Base-by-base conservation (phyloP, 2,888 invertebrate species). In the Patella pellucida region DNA sequence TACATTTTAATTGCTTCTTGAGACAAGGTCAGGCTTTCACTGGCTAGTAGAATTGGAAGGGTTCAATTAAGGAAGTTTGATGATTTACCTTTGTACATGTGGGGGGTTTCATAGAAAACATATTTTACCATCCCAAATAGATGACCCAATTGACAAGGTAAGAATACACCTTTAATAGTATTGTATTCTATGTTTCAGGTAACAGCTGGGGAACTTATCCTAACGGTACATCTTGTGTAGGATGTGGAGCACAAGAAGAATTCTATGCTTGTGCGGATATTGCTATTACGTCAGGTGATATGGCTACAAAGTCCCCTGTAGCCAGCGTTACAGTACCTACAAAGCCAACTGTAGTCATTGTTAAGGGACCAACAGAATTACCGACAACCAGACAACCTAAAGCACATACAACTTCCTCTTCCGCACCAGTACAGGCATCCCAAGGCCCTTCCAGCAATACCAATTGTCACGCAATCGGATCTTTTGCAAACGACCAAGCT, bases 241-340 rank as follows among this genome's bases (percentile, higher is more conserved):
- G 62, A 23, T 62, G 62, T 62, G 62, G 62, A 62, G 23, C 62
- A 12, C 62, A 62, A 62, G 62, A 62, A 62, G 23, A 62, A 19
- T 62, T 62, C 62, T 23, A 23, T 23, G 62, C 62, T 12, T 62
- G 62, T 62, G 19, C 62, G 9, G 62, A 62, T 23, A 62, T 62
- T 62, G 62, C 62, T 19, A 19, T 62, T 23, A 23, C 19, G 41
- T 41, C 41, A 9, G 41, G 41, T 41, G 41, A 1, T 41, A 41
- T 7, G 41, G 41, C 1, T 41, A 41, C 41, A 41, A 41, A 41
- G 41, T 9, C 41, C 41, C 41, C 41, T 9, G 41, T 41, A 7
- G 3, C 27, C 3, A 27, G 27, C 27, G 41, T 9, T 19, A 23
- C 62, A 62, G 23, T 23, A 62, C 9, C 23, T 16, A n/a, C 62